Evolutionary conservation across 2,113 vertebrate species (phyloP).

Genomic region (Oreochromis spilurus): DNA sequence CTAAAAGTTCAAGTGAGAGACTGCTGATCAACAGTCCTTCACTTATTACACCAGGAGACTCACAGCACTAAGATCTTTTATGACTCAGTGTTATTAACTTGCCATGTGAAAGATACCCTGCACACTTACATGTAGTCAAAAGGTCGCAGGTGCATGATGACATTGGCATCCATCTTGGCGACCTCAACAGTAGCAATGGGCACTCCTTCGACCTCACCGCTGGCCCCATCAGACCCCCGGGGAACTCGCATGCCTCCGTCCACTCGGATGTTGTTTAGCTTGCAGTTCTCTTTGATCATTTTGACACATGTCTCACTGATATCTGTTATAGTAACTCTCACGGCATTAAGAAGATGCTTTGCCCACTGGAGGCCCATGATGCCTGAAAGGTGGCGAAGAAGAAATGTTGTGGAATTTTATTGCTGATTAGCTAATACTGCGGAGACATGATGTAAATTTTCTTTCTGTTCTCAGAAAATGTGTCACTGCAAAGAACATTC

Average conservation of each 20-base stretch:
- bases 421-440: neutral
- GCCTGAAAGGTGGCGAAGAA: constrained; percentile 63
- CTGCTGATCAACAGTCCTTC: neutral
- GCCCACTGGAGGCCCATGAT: constrained; percentile 99
- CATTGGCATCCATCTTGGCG: constrained; percentile 95
- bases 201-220: constrained; percentile 38
- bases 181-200: constrained; percentile 82
- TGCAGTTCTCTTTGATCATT: constrained; percentile 92
- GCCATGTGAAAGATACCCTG: neutral
- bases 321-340: constrained; percentile 93
- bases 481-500: neutral
- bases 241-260: constrained; percentile 57
- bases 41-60: neutral
- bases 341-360: constrained; percentile 84
- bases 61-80: neutral
- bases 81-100: neutral
- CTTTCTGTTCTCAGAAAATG: neutral
- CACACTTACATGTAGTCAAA: constrained; percentile 95
- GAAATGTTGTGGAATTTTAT: neutral
- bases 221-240: constrained; percentile 56
- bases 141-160: constrained; percentile 91
- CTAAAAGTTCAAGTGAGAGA: neutral
- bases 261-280: constrained; percentile 87
- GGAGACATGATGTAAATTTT: neutral
- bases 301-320: constrained; percentile 87